A percentile compares a stretch with the other conserved stretches of the same genome.
Evolutionary conservation across 64 coral and sea anemone species (phyloP).

Genomic region (Platygyra sinensis): DNA sequence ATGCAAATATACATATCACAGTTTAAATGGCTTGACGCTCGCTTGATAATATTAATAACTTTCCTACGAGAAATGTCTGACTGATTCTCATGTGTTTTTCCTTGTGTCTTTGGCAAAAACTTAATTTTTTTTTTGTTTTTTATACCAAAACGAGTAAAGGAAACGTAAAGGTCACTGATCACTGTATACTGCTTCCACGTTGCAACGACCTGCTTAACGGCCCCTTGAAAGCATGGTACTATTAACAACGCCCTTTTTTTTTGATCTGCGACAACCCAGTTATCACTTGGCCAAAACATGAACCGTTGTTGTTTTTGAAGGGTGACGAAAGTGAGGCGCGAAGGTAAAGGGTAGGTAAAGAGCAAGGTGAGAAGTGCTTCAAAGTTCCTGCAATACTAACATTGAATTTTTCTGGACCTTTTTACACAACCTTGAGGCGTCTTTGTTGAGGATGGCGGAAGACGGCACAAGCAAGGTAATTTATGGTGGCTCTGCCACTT

Average conservation of each 20-base stretch:
- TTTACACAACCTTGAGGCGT: constrained; percentile 59
- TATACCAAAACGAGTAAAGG: constrained; percentile 10
- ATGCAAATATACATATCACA: too few relatives aligned
- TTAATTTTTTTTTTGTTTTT: too few relatives aligned
- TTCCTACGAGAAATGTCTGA: too few relatives aligned
- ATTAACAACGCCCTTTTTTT: constrained; percentile 45
- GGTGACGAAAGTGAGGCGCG: constrained; percentile 80
- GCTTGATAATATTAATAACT: too few relatives aligned
- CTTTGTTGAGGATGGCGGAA: constrained; percentile 82
- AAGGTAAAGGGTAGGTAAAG: too few relatives aligned
- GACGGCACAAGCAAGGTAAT: constrained; percentile 88
- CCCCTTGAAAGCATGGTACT: constrained; percentile 11
- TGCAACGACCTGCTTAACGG: background rate
- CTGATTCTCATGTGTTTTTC: too few relatives aligned
- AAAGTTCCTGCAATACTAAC: constrained; percentile 56
- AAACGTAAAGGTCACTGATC: background rate
- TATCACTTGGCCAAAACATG: constrained; percentile 97
- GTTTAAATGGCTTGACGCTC: too few relatives aligned
- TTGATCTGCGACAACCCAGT: constrained; percentile 75
- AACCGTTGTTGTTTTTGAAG: constrained; percentile 96
- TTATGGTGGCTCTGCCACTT: constrained; percentile 14
- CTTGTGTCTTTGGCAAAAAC: too few relatives aligned
- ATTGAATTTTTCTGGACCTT: constrained; percentile 63
- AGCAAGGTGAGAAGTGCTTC: constrained; percentile 87
- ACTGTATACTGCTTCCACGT: background rate